These are phyloP conservation scores for Halocaridina rubra DNA, from an alignment of 2,888 invertebrate species.

Conservation along the genomic window DNA sequence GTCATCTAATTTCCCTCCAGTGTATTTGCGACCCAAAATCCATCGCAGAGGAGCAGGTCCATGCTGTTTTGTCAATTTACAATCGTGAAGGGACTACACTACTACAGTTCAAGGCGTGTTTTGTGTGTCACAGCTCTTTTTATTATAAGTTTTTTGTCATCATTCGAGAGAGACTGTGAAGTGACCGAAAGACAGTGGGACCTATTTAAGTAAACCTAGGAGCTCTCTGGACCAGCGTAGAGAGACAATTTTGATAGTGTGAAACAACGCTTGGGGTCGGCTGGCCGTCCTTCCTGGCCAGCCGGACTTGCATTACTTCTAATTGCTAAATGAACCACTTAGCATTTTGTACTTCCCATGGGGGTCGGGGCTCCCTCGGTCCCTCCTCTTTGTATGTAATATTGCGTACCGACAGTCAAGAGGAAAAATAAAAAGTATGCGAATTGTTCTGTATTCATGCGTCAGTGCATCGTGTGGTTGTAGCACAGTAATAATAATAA, in stretches of 20 bases:
- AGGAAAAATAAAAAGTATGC: slow-evolving; percentile 49
- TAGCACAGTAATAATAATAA: neutral
- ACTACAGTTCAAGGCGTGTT: neutral
- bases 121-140: slow-evolving; percentile 44
- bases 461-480: slow-evolving; percentile 48
- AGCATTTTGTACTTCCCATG: slow-evolving; percentile 60
- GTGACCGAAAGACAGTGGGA: slow-evolving; percentile 48
- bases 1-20: slow-evolving; percentile 20
- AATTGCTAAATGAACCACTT: slow-evolving; percentile 60
- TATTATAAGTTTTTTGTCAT: slow-evolving; percentile 6
- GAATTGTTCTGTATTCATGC: slow-evolving; percentile 58
- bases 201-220: neutral
- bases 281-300: slow-evolving; percentile 42
- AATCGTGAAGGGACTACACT: slow-evolving; percentile 50
- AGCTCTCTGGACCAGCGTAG: slow-evolving; percentile 53
- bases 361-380: slow-evolving; percentile 55
- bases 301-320: slow-evolving; percentile 55
- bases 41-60: slow-evolving; percentile 55
- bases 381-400: slow-evolving; percentile 55
- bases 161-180: slow-evolving; percentile 43
- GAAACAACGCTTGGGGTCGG: slow-evolving; percentile 53
- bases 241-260: slow-evolving; percentile 58
- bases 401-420: slow-evolving; percentile 54
- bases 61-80: slow-evolving; percentile 45
- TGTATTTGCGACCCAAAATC: slow-evolving; percentile 54